A percentile compares a stretch with the other conserved stretches of the same genome.
phyloP scores from a whole-genome alignment of 2,888 invertebrate species.

The Eupithecia subumbrata region DNA sequence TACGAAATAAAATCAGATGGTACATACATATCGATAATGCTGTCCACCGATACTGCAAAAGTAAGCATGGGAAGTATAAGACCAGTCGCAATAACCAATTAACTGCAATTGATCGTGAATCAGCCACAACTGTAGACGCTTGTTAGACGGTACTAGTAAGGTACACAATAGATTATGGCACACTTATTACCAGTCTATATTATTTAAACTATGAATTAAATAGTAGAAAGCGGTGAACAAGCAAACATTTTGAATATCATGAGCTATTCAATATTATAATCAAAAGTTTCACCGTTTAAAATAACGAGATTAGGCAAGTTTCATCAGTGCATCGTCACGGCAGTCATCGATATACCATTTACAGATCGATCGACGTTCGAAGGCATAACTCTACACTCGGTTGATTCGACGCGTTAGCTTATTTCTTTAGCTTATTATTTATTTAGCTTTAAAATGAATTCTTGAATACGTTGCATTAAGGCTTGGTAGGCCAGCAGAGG shows the following conservation, averaged over 20 bases:
- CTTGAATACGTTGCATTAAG: no score
- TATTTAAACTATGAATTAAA: background rate
- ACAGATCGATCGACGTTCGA: background rate
- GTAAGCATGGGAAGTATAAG: background rate
- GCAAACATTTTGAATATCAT: slow-evolving; percentile 30
- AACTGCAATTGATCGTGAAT: background rate
- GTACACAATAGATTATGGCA: background rate
- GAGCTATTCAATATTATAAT: slow-evolving; percentile 32
- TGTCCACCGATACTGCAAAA: background rate
- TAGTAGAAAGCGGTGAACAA: slow-evolving; percentile 33
- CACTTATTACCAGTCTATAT: background rate
- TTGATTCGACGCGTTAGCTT: no score
- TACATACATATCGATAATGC: background rate
- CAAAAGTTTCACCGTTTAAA: slow-evolving; percentile 33
- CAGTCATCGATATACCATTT: slow-evolving; percentile 3
- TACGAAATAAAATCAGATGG: background rate
- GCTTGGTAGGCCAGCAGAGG: no score
- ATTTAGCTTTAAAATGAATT: background rate
- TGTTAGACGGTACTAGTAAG: background rate
- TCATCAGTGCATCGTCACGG: slow-evolving; percentile 2
- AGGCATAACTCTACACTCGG: background rate
- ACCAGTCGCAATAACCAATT: background rate
- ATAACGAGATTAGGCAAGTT: slow-evolving; percentile 29
- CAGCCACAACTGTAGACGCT: background rate
- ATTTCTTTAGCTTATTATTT: no score